Evolutionary conservation across 2,888 invertebrate species (phyloP).

Genomic region (Amphimallon solstitiale): DNA sequence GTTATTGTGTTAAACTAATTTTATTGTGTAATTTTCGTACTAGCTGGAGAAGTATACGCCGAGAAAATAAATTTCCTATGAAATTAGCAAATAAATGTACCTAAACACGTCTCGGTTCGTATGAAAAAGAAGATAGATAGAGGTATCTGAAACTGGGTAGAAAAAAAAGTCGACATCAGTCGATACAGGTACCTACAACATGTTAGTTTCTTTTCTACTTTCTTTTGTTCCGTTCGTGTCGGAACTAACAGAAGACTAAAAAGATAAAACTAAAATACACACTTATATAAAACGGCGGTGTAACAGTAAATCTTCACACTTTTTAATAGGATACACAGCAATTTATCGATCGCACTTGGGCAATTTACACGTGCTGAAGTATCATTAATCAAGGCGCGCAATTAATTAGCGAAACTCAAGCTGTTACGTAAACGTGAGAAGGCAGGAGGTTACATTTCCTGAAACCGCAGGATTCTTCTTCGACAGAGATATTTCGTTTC

Average conservation of each 20-base stretch:
- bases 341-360: slow-evolving; percentile 43
- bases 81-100: too few relatives aligned
- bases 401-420: slow-evolving; percentile 43
- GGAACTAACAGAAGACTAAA: not conserved
- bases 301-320: slow-evolving; percentile 18
- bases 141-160: too few relatives aligned
- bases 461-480: not conserved
- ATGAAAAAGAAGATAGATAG: too few relatives aligned
- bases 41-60: too few relatives aligned
- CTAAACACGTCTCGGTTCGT: too few relatives aligned
- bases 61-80: too few relatives aligned
- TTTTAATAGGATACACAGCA: slow-evolving; percentile 34
- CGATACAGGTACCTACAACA: too few relatives aligned
- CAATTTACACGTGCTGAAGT: slow-evolving; percentile 41
- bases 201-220: too few relatives aligned
- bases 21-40: too few relatives aligned
- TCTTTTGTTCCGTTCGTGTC: too few relatives aligned
- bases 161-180: too few relatives aligned
- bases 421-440: slow-evolving; percentile 41
- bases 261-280: not conserved
- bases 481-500: not conserved
- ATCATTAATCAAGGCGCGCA: slow-evolving; percentile 41
- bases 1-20: too few relatives aligned
- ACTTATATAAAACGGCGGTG: not conserved
- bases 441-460: slow-evolving; percentile 10